Evolutionary conservation across 2,888 invertebrate genomes (phyloP), one percentile per base, ranked within the genome.

Genomic region (Napeogenes inachia): DNA sequence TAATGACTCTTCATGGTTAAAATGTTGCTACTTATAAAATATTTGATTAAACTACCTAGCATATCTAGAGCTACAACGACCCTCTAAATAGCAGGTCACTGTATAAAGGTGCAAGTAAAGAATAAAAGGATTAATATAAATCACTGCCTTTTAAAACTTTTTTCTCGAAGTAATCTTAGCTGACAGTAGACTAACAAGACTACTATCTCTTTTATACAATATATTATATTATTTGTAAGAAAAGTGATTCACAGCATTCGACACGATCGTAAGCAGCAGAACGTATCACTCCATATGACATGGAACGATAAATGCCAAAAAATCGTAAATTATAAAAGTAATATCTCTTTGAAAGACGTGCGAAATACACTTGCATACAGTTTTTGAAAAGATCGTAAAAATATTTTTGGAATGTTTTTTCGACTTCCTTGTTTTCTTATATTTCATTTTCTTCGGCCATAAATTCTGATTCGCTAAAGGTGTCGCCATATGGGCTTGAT

Each of bases 271-370:
- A 42, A 42, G 50, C 30, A 50, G 2, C 54, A 61, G 45, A 60
- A 57, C 50, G 50, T 13, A 64, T 62, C 61, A 6, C 54, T 35
- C 42, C 45, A 54, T 58, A 63, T 64, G 69, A 66, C 69, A 64
- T 58, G 47, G 76, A 78, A 71, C 84, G 74, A 83, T 87, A 85
- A 86, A 86, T 71, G 86, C 78, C 85, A 81, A 81, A 79, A 78
- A 58, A 61, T 60, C 68, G 59, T 69, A 69, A 69, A 69, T 69
- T 65, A 69, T 61, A 45, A 30, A 55, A 21, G 59, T 63, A 68
- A 62, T 61, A 61, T 63, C 45, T 54, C 50, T 58, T 61, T 66
- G 47, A 47, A 62, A 61, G 60, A 74, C 75, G 81, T 75, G 80
- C 80, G 81, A 79, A 79, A 80, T 81, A 80, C 81, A 79, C 75